Base-by-base conservation (phyloP, 2,888 invertebrate species). In the Limenitis camilla region DNA sequence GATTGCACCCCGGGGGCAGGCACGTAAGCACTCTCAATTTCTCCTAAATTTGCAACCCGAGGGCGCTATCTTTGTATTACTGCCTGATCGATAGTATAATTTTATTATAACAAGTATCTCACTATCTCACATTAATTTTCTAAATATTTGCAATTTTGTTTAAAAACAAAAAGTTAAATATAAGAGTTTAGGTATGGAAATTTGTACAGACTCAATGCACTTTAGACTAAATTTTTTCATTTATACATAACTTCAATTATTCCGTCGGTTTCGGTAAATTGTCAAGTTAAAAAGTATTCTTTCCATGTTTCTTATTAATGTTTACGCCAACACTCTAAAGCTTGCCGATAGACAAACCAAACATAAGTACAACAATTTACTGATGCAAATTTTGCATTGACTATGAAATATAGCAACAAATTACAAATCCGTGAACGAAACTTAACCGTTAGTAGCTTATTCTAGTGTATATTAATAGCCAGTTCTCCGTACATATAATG, bases 81-180 rank as follows among this genome's bases (percentile, higher is more conserved):
- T 78, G 76, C 71, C 72, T 72, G 82, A 84, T 85, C 81, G 82
- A 84, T 83, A 81, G 76, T 77, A 77, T 81, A 82, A 82, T 81
- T 85, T 78, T 69, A 72, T 76, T 80, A 82, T 81, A 72, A 74
- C 67, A 67, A 71, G 65, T 68, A 66, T 68, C 68, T 71, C 63
- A 74, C 68, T 68, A 66, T 68, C 68, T 71, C 63, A 74, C 68
- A 76, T 73, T 31, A 46, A 74, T 74, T 8, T 35, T 5, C n/a
- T 40, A 40, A 43, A 28, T 44, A 27, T 45, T 45, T 45, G 7
- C 11, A 19, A 40, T 44, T 11, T 30, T 19, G 1, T 10, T 19
- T 29, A 10, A 35, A 36, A 36, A n/a, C n/a, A 35, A 9, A 10
- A 35, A 4, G 6, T 8, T 9, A 19, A 19, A 19, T 19, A 19